phyloP scores from a whole-genome alignment of 2,797 vertebrate species.

The Fratercula arctica region DNA sequence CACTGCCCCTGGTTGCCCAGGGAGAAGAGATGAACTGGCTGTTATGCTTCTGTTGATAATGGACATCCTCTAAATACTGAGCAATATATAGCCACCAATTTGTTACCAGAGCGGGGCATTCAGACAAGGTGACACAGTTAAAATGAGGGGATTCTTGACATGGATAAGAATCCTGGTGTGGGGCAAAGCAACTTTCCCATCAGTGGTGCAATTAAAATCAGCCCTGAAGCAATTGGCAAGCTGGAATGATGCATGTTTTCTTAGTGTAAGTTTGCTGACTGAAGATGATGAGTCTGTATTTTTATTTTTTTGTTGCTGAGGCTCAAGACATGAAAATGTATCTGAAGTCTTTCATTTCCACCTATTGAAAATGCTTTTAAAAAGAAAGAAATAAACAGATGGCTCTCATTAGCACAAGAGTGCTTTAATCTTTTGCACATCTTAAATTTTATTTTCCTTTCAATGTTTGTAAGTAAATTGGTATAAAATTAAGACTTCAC shows the following conservation, averaged over 20 bases:
- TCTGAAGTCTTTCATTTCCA: slow-evolving; percentile 53
- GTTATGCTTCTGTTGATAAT: background rate
- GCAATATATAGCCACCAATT: background rate
- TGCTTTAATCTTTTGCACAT: slow-evolving; percentile 63
- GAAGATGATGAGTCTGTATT: background rate
- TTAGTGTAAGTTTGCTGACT: background rate
- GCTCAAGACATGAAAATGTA: slow-evolving; percentile 35
- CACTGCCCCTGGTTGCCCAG: background rate
- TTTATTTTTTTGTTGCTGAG: slow-evolving; percentile 6
- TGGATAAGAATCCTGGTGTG: background rate
- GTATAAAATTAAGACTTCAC: slow-evolving; percentile 59
- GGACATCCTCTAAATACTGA: background rate
- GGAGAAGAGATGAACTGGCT: background rate
- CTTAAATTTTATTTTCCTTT: slow-evolving; percentile 66
- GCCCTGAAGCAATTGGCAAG: background rate
- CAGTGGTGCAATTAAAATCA: background rate
- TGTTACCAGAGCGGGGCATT: background rate
- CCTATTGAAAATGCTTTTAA: slow-evolving; percentile 34
- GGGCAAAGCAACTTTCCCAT: background rate
- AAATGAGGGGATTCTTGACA: background rate
- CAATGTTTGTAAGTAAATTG: slow-evolving; percentile 29
- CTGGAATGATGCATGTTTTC: background rate
- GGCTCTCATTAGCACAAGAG: slow-evolving; percentile 63
- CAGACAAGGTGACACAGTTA: background rate
- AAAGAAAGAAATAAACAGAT: slow-evolving; percentile 68